Evolutionary conservation across 2,797 vertebrate species (phyloP).

Genomic region (Peromyscus attwateri): DNA sequence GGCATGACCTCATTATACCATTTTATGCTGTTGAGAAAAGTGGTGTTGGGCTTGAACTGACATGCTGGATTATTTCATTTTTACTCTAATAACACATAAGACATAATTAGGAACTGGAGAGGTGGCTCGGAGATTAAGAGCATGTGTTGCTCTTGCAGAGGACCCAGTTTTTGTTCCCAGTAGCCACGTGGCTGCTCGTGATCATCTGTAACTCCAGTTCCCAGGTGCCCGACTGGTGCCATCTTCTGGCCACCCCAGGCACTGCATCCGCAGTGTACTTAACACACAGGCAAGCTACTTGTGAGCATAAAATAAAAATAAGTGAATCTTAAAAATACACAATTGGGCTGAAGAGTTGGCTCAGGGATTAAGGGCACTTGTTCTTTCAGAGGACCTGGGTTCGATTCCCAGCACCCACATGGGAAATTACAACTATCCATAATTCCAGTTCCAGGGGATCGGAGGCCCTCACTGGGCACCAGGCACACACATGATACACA

Average conservation of each 20-base stretch:
- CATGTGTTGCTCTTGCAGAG: neutral
- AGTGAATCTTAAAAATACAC: neutral
- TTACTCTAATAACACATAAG: neutral
- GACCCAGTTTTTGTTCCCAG: neutral
- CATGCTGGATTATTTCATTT: neutral
- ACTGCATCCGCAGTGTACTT: neutral
- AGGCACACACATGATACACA: neutral
- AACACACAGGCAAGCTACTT: neutral
- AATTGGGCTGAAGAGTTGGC: neutral
- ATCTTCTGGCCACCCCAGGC: neutral
- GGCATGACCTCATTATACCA: neutral
- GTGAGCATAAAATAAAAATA: neutral
- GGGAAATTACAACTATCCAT: neutral
- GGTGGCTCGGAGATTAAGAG: neutral
- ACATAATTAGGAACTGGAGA: neutral
- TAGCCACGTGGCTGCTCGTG: no score
- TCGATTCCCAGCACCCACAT: neutral
- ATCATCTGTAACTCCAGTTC: neutral
- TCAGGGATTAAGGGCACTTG: neutral
- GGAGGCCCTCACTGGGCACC: neutral
- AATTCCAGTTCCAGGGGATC: neutral
- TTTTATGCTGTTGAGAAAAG: neutral
- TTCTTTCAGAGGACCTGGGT: neutral
- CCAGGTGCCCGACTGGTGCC: neutral
- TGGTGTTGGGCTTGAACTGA: neutral